These are phyloP conservation scores for Lepidonotus clava DNA, from an alignment of 2,888 invertebrate genomes.

Conservation along the genomic window DNA sequence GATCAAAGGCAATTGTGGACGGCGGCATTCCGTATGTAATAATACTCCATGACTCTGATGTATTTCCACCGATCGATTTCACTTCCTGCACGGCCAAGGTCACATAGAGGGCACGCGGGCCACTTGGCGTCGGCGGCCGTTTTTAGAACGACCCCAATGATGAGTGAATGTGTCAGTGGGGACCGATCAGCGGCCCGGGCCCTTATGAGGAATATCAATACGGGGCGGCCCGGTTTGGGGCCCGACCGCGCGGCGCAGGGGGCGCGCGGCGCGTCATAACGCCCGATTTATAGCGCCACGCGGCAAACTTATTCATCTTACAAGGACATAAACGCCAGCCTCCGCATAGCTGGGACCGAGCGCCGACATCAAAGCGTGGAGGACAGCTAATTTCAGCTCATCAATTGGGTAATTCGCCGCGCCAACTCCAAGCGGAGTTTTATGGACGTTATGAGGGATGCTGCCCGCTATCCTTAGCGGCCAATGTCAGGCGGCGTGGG, in stretches of 20 bases:
- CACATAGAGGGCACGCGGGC: neutral
- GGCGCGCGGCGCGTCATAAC: neutral
- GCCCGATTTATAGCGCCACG: neutral
- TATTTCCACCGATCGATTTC: slow-evolving; percentile 1
- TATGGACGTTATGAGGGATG: neutral
- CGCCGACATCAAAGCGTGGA: neutral
- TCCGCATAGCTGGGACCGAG: neutral
- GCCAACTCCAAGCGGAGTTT: neutral
- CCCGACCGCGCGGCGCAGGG: neutral
- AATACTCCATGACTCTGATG: too few relatives aligned
- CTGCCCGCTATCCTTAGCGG: neutral
- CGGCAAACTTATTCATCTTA: neutral
- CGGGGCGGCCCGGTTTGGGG: neutral
- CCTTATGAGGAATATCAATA: slow-evolving; percentile 28
- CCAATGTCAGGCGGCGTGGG: too few relatives aligned
- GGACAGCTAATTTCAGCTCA: neutral
- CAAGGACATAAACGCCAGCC: neutral
- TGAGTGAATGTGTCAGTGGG: slow-evolving; percentile 44
- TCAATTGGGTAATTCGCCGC: neutral
- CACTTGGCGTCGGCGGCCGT: neutral
- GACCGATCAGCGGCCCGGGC: slow-evolving; percentile 23
- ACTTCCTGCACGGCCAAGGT: neutral
- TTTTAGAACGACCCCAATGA: slow-evolving; percentile 28
- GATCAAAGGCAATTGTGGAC: too few relatives aligned
- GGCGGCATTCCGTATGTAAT: too few relatives aligned